Conservation (phyloP, 2,113 vertebrate species). For the Oncorhynchus gorbuscha region DNA sequence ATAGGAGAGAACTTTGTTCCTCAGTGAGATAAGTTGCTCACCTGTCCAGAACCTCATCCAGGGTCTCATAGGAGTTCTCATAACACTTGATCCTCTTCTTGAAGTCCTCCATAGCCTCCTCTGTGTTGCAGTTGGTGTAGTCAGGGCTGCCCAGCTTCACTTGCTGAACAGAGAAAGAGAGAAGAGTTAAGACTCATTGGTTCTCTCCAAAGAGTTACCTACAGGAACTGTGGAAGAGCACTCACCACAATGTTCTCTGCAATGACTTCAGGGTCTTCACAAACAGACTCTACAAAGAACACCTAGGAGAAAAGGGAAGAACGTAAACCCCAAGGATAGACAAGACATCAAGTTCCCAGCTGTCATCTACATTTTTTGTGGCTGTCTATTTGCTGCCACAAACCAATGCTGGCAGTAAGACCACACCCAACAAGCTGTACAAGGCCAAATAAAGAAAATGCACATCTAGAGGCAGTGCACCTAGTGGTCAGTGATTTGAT, state of each 20-base stretch:
- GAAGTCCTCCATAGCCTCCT: constrained; percentile 93
- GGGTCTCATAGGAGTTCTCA: constrained; percentile 88
- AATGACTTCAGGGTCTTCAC: constrained; percentile 95
- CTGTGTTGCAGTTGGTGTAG: constrained; percentile 90
- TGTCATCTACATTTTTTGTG: too few relatives aligned
- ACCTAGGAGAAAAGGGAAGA: constrained; percentile 70
- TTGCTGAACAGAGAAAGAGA: constrained; percentile 78
- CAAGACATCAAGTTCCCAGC: not conserved
- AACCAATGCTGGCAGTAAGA: too few relatives aligned
- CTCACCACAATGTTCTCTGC: constrained; percentile 96
- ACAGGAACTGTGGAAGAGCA: constrained; percentile 12
- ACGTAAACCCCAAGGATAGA: not conserved
- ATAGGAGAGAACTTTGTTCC: too few relatives aligned
- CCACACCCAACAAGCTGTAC: too few relatives aligned
- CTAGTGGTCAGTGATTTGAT: too few relatives aligned
- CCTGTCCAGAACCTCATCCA: constrained; percentile 93
- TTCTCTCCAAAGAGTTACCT: too few relatives aligned
- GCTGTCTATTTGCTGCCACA: too few relatives aligned
- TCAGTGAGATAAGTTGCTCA: constrained; percentile 54
- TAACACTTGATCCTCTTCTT: constrained; percentile 98
- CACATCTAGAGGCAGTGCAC: too few relatives aligned
- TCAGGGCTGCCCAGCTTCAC: constrained; percentile 96
- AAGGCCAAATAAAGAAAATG: too few relatives aligned
- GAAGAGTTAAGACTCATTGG: not conserved
- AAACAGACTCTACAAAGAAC: constrained; percentile 97